Evolutionary conservation across 2,113 vertebrate species (phyloP).

Genomic region (Aythya baeri): DNA sequence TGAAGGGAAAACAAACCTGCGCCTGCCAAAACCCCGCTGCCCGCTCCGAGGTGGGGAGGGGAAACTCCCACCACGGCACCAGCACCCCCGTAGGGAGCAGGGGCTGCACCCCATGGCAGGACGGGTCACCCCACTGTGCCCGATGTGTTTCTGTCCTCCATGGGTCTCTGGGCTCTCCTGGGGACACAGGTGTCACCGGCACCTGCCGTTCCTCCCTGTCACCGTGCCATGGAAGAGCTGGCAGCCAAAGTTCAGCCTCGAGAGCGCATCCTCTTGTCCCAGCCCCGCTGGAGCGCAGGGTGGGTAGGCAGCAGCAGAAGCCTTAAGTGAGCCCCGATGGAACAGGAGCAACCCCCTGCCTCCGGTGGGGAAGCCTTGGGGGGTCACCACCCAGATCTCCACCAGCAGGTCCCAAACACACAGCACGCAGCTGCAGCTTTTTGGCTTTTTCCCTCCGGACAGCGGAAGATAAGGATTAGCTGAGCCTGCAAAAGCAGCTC

Average conservation of each 20-base stretch:
- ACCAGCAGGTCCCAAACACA: neutral
- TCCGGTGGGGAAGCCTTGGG: neutral
- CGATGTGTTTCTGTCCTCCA: neutral
- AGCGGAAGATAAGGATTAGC: neutral
- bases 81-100: neutral
- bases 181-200: neutral
- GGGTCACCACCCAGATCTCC: neutral
- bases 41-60: fast-evolving
- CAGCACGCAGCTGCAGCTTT: neutral
- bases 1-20: constrained; percentile 4
- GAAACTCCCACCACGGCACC: neutral
- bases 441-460: neutral
- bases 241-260: neutral
- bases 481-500: neutral
- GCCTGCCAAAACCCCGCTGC: neutral
- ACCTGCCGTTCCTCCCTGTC: neutral
- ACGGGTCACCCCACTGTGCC: fast-evolving
- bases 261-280: fast-evolving
- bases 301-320: neutral
- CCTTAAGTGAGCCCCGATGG: neutral
- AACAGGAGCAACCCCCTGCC: neutral
- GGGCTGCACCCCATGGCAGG: neutral
- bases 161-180: neutral
- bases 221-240: neutral
- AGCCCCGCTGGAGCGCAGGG: fast-evolving